These are phyloP conservation scores for Hippocampus guttulatus DNA, from an alignment of 2,113 vertebrate species.

Conservation along the genomic window DNA sequence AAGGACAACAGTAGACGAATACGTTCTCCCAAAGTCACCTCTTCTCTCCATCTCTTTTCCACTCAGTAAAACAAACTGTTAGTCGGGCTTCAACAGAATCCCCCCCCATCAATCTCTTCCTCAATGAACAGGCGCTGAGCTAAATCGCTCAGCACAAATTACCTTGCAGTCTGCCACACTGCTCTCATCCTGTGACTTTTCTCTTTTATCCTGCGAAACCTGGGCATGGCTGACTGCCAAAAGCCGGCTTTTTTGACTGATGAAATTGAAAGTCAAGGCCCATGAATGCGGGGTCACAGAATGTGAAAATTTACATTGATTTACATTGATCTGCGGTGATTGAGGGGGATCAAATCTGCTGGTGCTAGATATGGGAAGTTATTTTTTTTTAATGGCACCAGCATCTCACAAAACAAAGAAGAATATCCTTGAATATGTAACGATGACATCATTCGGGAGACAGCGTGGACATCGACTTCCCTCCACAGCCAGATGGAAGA, in stretches of 20 bases:
- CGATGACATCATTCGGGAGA: too few species aligned
- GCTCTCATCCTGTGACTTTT: conserved; percentile 28
- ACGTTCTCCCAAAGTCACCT: conserved; percentile 43
- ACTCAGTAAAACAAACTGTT: conserved; percentile 47
- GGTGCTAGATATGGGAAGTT: conserved; percentile 33
- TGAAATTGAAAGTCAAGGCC: conserved; percentile 46
- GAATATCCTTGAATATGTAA: too few species aligned
- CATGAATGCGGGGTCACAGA: conserved; percentile 29
- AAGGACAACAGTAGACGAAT: conserved; percentile 18
- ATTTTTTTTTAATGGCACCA: background rate
- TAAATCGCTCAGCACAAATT: conserved; percentile 38
- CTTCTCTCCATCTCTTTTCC: conserved; percentile 32
- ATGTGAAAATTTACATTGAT: conserved; percentile 17
- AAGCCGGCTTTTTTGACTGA: conserved; percentile 50
- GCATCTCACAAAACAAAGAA: too few species aligned
- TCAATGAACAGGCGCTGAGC: conserved; percentile 38
- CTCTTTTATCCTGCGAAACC: conserved; percentile 42
- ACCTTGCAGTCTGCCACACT: conserved; percentile 31
- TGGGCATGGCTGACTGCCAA: conserved; percentile 38
- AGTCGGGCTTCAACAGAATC: conserved; percentile 25
- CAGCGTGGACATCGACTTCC: too few species aligned
- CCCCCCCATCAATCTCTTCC: conserved; percentile 34
- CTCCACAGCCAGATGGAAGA: too few species aligned
- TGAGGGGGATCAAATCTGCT: conserved; percentile 46
- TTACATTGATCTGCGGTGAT: conserved; percentile 23